Percentiles rank a stretch among this genome's conserved stretches.
phyloP scores from a whole-genome alignment of 2,888 invertebrate species.

The Eupithecia centaureata region DNA sequence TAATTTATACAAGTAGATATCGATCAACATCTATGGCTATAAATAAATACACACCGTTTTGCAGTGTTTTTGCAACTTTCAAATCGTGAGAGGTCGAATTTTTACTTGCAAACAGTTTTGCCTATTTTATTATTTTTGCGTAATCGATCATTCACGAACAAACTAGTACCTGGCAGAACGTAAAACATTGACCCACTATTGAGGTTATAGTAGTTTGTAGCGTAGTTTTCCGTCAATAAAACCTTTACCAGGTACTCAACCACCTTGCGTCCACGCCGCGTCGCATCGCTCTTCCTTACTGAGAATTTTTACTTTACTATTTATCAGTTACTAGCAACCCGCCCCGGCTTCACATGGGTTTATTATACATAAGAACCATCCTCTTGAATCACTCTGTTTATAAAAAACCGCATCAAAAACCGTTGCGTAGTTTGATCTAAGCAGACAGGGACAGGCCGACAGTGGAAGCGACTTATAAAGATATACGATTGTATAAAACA shows the following conservation, averaged over 20 bases:
- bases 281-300: constrained; percentile 35
- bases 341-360: no score
- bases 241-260: constrained; percentile 44
- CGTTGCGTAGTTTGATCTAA: no score
- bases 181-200: constrained; percentile 56
- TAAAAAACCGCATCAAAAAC: no score
- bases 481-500: no score
- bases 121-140: constrained; percentile 22
- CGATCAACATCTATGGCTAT: neutral
- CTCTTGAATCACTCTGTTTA: no score
- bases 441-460: no score
- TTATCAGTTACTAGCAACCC: no score
- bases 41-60: constrained; percentile 9
- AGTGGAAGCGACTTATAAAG: no score
- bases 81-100: constrained; percentile 29
- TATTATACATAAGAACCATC: no score
- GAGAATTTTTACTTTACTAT: constrained; percentile 43
- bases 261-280: constrained; percentile 41
- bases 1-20: neutral
- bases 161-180: constrained; percentile 21
- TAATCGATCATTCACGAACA: constrained; percentile 27
- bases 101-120: constrained; percentile 18
- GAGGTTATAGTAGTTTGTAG: constrained; percentile 24
- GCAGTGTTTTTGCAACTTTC: constrained; percentile 16
- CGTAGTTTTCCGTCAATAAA: constrained; percentile 53